Conservation (phyloP, 2,113 vertebrate genomes). For the Albula goreensis region DNA sequence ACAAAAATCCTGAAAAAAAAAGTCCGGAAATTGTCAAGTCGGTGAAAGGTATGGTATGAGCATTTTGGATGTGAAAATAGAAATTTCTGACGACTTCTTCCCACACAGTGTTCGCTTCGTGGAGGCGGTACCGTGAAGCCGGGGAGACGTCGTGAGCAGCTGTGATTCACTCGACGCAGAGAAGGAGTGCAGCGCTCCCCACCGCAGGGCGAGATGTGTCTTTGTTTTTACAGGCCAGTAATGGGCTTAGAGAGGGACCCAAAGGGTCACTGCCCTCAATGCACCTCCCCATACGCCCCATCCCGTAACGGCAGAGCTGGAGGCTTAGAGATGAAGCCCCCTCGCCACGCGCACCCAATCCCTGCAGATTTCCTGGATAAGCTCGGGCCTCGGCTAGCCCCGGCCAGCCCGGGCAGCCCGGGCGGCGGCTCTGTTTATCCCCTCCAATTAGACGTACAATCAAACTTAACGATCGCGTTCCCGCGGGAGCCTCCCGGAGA, state of each 20-base stretch:
- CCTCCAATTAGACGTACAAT: constrained; percentile 12
- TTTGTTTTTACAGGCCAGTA: neutral
- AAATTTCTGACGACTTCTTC: no score
- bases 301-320: constrained; percentile 19
- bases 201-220: neutral
- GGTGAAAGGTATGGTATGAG: no score
- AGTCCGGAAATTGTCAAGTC: no score
- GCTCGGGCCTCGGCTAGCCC: constrained; percentile 1
- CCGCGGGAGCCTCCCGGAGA: constrained; percentile 2
- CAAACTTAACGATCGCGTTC: constrained; percentile 21
- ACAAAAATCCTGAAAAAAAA: no score
- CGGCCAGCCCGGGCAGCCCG: neutral
- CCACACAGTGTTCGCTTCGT: no score
- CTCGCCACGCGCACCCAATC: constrained; percentile 25
- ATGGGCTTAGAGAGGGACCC: constrained; percentile 26
- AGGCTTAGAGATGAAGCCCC: neutral
- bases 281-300: neutral
- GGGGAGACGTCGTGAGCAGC: no score
- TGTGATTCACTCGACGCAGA: no score
- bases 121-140: no score
- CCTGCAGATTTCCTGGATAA: constrained; percentile 36
- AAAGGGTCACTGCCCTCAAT: neutral
- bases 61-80: no score
- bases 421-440: constrained; percentile 20
- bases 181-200: neutral